A percentile compares a stretch with the other conserved stretches of the same genome.
Evolutionary conservation across 2,113 vertebrate genomes (phyloP).

Genomic region (Natator depressus): DNA sequence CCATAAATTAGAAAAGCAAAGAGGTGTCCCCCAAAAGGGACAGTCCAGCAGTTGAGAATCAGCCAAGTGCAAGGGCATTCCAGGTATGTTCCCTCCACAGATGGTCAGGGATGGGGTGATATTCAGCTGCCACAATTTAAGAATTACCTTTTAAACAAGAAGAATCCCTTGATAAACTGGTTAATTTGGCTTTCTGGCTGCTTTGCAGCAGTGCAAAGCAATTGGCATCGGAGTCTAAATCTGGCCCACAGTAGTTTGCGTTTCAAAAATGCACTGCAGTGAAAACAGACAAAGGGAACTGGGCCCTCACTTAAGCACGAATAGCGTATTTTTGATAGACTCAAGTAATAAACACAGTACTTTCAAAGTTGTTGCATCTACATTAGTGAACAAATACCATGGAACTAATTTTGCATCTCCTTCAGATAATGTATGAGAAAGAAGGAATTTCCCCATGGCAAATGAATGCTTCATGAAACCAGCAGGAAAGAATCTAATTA

Average conservation of each 20-base stretch:
- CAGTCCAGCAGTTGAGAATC: neutral
- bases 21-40: neutral
- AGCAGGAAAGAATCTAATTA: neutral
- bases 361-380: neutral
- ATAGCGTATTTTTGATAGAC: neutral
- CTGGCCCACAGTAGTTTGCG: neutral
- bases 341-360: neutral
- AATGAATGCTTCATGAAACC: neutral
- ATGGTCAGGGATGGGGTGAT: neutral
- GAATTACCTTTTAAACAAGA: neutral
- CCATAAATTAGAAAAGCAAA: neutral
- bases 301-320: neutral
- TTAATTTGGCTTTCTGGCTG: neutral
- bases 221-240: neutral
- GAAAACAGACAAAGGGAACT: neutral
- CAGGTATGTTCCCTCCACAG: neutral
- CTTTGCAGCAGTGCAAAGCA: rapidly evolving
- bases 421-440: neutral
- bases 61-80: neutral
- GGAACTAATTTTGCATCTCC: neutral
- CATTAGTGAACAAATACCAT: neutral
- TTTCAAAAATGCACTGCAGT: neutral
- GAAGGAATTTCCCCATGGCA: neutral
- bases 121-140: rapidly evolving
- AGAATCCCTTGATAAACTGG: rapidly evolving